Base-by-base conservation (phyloP, 2,888 invertebrate genomes). In the Polymixis lichenea region DNA sequence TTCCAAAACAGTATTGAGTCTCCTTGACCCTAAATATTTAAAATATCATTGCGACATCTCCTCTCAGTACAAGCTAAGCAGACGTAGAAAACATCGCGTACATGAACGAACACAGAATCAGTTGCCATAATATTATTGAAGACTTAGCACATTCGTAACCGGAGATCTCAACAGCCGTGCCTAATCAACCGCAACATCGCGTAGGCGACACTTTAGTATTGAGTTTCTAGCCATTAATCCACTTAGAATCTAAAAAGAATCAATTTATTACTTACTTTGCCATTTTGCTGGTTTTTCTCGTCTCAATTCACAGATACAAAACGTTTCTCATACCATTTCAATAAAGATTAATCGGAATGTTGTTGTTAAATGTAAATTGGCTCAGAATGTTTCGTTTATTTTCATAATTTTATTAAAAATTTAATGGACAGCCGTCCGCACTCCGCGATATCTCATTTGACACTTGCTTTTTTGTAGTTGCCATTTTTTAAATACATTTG, bases 231-330 rank as follows among this genome's bases (percentile, higher is more conserved):
- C 79, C 69, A 78, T 72, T 89, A 89, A 89, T 90, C 87, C 84
- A 84, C 82, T 87, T 88, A 86, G 73, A 89, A 84, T 85, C 75
- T 55, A 85, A 78, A 80, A 53, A 83, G 86, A 78, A 84, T 77
- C 82, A 74, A 88, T 87, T 86, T 81, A 82, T 65, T 61, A 94
- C 95, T 94, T 88, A 96, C 96, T 96, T 96, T 89, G 96, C 95
- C 96, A 96, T 96, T 90, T 93, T 95, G 91, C 80, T 79, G 72
- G 78, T 60, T 86, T 86, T 80, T 79, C 73, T 85, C 76, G 53
- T 70, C 58, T 81, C 84, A 82, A 86, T 70, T 79, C 67, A 77
- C 81, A 66, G 78, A 85, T 78, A 87, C 72, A 75, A 75, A 76
- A 72, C 64, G 38, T 80, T 82, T 76, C 86, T 92, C 83, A 91